Evolutionary conservation across 1,140 invertebrate genomes (phyloP).

Genomic region (Papilio glaucus): DNA sequence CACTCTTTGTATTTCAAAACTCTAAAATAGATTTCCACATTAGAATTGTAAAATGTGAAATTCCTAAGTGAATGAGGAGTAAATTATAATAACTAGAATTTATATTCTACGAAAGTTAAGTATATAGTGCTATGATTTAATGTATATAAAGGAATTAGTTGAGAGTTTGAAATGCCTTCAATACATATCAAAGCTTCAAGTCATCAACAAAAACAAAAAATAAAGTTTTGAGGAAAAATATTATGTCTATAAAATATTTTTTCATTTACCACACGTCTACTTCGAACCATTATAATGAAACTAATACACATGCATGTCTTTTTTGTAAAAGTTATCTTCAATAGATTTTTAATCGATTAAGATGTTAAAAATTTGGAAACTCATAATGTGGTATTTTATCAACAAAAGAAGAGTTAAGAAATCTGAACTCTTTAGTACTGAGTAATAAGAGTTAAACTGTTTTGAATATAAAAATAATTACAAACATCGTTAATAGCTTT

Average conservation of each 20-base stretch:
- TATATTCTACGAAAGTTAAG: too few species aligned
- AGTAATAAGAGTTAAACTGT: conserved; percentile 1
- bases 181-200: too few species aligned
- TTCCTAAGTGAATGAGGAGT: too few species aligned
- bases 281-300: conserved; percentile 26
- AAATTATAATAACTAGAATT: too few species aligned
- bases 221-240: neutral
- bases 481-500: conserved; percentile 23
- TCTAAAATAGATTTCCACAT: neutral
- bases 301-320: neutral
- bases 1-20: neutral
- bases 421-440: neutral
- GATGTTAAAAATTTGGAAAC: conserved; percentile 9
- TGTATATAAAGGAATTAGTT: too few species aligned
- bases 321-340: neutral
- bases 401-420: neutral
- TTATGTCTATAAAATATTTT: neutral
- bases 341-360: conserved; percentile 1
- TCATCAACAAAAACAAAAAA: too few species aligned
- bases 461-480: neutral
- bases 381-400: conserved; percentile 24
- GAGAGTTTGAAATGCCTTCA: too few species aligned
- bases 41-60: too few species aligned
- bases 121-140: too few species aligned
- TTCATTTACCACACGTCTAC: conserved; percentile 18